Percentiles rank a stretch among this genome's conserved stretches.
phyloP scores from a whole-genome alignment of 2,888 invertebrate genomes.

The Netelia melanura region DNA sequence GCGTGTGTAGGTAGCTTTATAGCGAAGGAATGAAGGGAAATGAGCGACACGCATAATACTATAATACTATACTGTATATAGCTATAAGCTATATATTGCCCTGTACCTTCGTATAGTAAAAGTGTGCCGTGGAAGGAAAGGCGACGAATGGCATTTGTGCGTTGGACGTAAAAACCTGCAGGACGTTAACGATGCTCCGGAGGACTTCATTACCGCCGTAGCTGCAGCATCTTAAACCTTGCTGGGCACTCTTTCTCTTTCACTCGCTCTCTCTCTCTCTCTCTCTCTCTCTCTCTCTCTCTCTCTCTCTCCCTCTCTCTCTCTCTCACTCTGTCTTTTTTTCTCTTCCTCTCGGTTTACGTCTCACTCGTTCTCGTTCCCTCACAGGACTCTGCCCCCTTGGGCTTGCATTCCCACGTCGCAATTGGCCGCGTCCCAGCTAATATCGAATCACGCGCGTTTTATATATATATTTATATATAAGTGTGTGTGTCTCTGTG shows the following conservation, averaged over 20 bases:
- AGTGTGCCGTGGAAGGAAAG: conserved; percentile 59
- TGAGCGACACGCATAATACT: conserved; percentile 38
- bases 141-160: conserved; percentile 76
- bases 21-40: conserved; percentile 26
- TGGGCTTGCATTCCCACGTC: conserved; percentile 57
- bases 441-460: conserved; percentile 40
- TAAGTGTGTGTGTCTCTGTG: too few species aligned
- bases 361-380: conserved; percentile 36
- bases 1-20: not conserved
- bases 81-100: conserved; percentile 24
- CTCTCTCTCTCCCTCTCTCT: conserved; percentile 21
- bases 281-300: conserved; percentile 5
- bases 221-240: conserved; percentile 36
- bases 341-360: conserved; percentile 19
- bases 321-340: conserved; percentile 33
- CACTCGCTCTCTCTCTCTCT: not conserved
- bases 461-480: not conserved
- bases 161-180: conserved; percentile 75
- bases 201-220: conserved; percentile 73
- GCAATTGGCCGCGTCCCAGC: conserved; percentile 55
- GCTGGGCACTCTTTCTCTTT: conserved; percentile 20
- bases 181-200: conserved; percentile 77
- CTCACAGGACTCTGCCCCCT: conserved; percentile 27
- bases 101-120: conserved; percentile 26
- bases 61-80: conserved; percentile 32